Percentiles rank a stretch among this genome's conserved stretches.
Evolutionary conservation across 2,888 invertebrate genomes (phyloP).

Genomic region (Plagodis dolabraria): DNA sequence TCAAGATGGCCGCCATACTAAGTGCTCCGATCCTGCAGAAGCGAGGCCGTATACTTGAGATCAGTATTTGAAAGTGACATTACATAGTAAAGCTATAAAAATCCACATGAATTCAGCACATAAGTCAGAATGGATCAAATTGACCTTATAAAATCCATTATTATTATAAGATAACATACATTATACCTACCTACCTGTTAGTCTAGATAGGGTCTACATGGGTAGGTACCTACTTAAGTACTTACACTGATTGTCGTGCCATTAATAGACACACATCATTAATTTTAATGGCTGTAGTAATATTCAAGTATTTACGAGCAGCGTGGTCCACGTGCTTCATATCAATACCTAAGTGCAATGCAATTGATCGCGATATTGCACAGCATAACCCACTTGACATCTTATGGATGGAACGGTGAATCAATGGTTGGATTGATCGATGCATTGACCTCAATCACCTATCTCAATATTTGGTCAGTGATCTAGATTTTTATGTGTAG

Average conservation of each 20-base stretch:
- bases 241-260: background rate
- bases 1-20: too few relatives aligned
- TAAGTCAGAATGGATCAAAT: too few relatives aligned
- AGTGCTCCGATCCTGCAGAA: too few relatives aligned
- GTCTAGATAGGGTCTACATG: background rate
- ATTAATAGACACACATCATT: conserved; percentile 9
- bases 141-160: too few relatives aligned
- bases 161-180: too few relatives aligned
- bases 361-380: conserved; percentile 20
- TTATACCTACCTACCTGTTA: background rate
- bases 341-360: conserved; percentile 21
- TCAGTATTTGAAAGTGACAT: too few relatives aligned
- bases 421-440: conserved; percentile 31
- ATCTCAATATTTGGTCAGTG: conserved; percentile 16
- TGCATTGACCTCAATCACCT: conserved; percentile 31
- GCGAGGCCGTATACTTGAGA: too few relatives aligned
- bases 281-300: conserved; percentile 17
- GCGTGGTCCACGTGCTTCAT: conserved; percentile 27
- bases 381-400: conserved; percentile 28
- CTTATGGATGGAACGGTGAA: conserved; percentile 30
- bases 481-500: conserved; percentile 17
- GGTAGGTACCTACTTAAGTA: background rate
- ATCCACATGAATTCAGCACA: too few relatives aligned
- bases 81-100: too few relatives aligned
- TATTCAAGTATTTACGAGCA: conserved; percentile 21